Conservation (phyloP, 1,140 invertebrate genomes). For the Centruroides sculpturatus region DNA sequence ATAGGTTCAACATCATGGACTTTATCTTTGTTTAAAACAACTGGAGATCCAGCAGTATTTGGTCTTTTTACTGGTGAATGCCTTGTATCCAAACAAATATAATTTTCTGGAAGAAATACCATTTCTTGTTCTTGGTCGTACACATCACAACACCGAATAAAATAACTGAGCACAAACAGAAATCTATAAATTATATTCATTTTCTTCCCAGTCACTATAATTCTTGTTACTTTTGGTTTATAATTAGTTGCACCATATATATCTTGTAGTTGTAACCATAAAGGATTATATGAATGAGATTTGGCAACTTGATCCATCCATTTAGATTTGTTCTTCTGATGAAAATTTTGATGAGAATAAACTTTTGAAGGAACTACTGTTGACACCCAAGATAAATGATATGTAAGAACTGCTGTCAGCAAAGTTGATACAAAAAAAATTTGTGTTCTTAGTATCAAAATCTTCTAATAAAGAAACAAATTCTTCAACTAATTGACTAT, state of each 20-base stretch:
- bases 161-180: constrained; percentile 52
- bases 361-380: constrained; percentile 39
- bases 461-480: constrained; percentile 28
- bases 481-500: constrained; percentile 28
- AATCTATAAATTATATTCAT: constrained; percentile 43
- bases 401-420: constrained; percentile 67
- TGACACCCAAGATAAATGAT: constrained; percentile 79
- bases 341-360: too few species aligned
- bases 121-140: constrained; percentile 27
- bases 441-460: constrained; percentile 58
- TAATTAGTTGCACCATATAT: constrained; percentile 64
- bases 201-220: constrained; percentile 55
- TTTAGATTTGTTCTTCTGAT: too few species aligned
- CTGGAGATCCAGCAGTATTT: too few species aligned
- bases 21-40: too few species aligned
- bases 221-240: constrained; percentile 55
- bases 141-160: constrained; percentile 59
- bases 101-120: neutral
- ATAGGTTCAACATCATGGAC: too few species aligned
- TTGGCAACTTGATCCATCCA: constrained; percentile 29
- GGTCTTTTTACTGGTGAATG: too few species aligned
- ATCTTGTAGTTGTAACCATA: constrained; percentile 74
- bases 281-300: constrained; percentile 48
- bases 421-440: constrained; percentile 81
- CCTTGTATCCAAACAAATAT: too few species aligned